These are phyloP conservation scores for Apotomis turbidana DNA, from an alignment of 2,888 invertebrate species.

Conservation along the genomic window DNA sequence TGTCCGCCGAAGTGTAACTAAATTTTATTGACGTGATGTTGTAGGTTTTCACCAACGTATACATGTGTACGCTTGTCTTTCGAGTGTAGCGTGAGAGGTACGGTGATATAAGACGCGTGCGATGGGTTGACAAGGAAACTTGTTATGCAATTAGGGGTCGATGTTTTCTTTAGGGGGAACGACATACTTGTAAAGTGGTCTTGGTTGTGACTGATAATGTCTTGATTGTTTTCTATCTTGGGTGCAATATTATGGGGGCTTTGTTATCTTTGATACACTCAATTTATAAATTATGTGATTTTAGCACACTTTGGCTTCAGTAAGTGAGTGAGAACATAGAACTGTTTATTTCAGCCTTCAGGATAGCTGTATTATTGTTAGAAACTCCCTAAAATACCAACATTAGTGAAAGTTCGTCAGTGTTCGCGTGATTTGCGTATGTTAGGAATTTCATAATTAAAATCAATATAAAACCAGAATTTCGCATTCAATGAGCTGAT, in stretches of 20 bases:
- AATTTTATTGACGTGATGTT: constrained; percentile 39
- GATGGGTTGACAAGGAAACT: constrained; percentile 27
- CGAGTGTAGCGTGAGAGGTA: not conserved
- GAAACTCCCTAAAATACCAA: too few relatives aligned
- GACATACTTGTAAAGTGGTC: not conserved
- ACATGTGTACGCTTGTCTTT: constrained; percentile 7
- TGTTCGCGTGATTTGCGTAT: too few relatives aligned
- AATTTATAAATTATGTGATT: not conserved
- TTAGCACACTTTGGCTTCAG: too few relatives aligned
- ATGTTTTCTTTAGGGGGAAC: constrained; percentile 18
- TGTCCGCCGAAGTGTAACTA: constrained; percentile 25
- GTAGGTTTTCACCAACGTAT: constrained; percentile 33
- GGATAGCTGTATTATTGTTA: too few relatives aligned
- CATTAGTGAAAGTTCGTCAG: too few relatives aligned
- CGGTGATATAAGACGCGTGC: constrained; percentile 20
- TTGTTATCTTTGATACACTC: not conserved
- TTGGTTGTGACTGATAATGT: constrained; percentile 2
- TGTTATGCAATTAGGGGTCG: constrained; percentile 33
- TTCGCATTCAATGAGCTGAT: too few relatives aligned
- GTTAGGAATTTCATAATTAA: too few relatives aligned
- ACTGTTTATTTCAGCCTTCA: too few relatives aligned
- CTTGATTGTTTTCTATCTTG: not conserved
- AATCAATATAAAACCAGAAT: too few relatives aligned
- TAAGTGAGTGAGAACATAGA: too few relatives aligned
- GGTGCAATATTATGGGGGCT: not conserved